Evolutionary conservation across 2,888 invertebrate species (phyloP).

Genomic region (Labia minor): DNA sequence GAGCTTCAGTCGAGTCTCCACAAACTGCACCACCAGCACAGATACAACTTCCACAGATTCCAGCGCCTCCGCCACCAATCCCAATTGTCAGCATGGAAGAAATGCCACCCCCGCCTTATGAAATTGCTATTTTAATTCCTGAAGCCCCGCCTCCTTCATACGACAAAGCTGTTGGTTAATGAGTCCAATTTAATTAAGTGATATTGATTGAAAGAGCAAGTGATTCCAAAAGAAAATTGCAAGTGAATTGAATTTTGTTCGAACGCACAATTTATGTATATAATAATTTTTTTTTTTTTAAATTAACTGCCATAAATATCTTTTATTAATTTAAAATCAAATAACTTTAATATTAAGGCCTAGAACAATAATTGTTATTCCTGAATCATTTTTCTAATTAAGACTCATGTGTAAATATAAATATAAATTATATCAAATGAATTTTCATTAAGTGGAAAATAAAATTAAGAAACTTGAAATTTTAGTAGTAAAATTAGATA

Average conservation of each 20-base stretch:
- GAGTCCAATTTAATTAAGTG: slow-evolving; percentile 7
- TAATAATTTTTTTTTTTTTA: background rate
- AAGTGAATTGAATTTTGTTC: slow-evolving; percentile 2
- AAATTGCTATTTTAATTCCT: slow-evolving; percentile 67
- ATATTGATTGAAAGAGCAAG: background rate
- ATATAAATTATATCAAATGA: background rate
- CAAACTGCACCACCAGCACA: background rate
- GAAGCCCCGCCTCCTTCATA: slow-evolving; percentile 51
- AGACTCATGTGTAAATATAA: background rate
- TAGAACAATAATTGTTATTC: background rate
- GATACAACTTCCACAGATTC: background rate
- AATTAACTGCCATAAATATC: slow-evolving; percentile 13
- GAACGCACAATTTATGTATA: background rate
- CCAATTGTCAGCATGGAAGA: slow-evolving; percentile 30
- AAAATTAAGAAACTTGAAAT: too few species aligned
- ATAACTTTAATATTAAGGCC: slow-evolving; percentile 1
- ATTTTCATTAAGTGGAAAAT: too few species aligned
- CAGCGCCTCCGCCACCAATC: slow-evolving; percentile 25
- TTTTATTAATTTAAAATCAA: background rate
- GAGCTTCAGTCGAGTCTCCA: slow-evolving; percentile 19
- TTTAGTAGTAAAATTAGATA: too few species aligned
- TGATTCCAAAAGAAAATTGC: background rate
- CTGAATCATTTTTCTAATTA: too few species aligned
- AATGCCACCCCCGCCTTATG: slow-evolving; percentile 67
- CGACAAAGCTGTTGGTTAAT: slow-evolving; percentile 61